A percentile compares a stretch with the other conserved stretches of the same genome.
These are phyloP conservation scores for Hylyphantes graminicola DNA, from an alignment of 1,140 invertebrate genomes.

Conservation along the genomic window DNA sequence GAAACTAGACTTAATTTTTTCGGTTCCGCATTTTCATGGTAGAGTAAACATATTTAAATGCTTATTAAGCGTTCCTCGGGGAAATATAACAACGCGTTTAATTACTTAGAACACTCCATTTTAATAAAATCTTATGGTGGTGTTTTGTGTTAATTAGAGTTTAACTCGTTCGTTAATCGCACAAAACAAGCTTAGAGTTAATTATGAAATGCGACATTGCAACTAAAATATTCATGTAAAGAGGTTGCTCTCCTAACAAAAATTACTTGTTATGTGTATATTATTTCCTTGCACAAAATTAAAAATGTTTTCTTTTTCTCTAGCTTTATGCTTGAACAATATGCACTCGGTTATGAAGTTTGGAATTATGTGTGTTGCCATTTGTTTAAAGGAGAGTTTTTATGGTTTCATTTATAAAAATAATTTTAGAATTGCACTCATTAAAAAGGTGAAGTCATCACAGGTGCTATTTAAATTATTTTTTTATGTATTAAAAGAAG, in stretches of 20 bases:
- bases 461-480: too few species aligned
- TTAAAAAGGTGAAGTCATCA: too few species aligned
- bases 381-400: too few species aligned
- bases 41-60: constrained; percentile 43
- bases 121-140: constrained; percentile 30
- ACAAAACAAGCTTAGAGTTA: constrained; percentile 26
- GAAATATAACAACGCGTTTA: constrained; percentile 27
- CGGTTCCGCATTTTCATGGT: constrained; percentile 4
- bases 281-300: too few species aligned
- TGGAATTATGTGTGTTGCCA: too few species aligned
- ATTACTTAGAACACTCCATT: constrained; percentile 1
- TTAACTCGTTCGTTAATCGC: constrained; percentile 23
- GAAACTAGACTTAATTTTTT: constrained; percentile 25
- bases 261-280: too few species aligned
- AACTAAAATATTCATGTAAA: not conserved
- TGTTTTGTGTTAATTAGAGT: constrained; percentile 27
- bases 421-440: too few species aligned
- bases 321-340: too few species aligned
- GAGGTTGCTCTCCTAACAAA: not conserved
- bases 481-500: too few species aligned
- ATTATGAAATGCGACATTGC: not conserved
- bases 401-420: too few species aligned
- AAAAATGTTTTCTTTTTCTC: too few species aligned
- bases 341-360: too few species aligned
- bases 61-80: constrained; percentile 16